Evolutionary conservation across 2,113 vertebrate species (phyloP), one percentile per base, ranked within the genome.

Genomic region (Scophthalmus maximus): DNA sequence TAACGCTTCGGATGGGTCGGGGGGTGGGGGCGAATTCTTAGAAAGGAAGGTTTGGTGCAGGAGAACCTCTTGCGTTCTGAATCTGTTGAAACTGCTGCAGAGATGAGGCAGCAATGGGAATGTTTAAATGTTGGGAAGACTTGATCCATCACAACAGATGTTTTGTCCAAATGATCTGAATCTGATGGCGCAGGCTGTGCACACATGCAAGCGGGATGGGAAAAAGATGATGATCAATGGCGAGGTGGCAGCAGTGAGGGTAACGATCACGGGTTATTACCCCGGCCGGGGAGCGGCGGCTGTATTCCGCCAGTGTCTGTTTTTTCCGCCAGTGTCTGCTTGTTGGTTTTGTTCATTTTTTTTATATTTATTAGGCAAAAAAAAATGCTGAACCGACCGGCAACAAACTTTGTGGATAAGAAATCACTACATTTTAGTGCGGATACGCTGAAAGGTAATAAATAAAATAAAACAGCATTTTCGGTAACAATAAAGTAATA

Each of bases 11-110:
- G 40, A 64, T 61, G 47, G 72, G 38, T 62, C 15, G 60, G 14
- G 64, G 63, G 36, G 80, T 64, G 27, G 76, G 73, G 56, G 44
- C n/a, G 67, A 77, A 80, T 73, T 74, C 70, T 75, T 61, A 56
- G 49, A 74, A 68, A 75, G 78, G 73, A 63, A 9, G 52, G 20
- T 60, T 46, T 47, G 23, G 36, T 11, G 17, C 68, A 56, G 52
- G 68, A 70, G 57, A 12, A 46, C 36, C 14, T 40, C 36, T 6
- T 4, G 14, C n/a, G n/a, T 11, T 1, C 36, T 15, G 2, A 15
- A 15, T 40, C 36, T 17, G 36, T 17, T 40, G 17, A 3, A 46
- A 20, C 42, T 8, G 6, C 42, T 46, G 42, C 42, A 46, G 0
- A 9, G 6, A 84, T 27, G 46, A 86, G 56, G 60, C 27, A 34